phyloP scores from a whole-genome alignment of 2,797 vertebrate genomes.

The Carapus acus region DNA sequence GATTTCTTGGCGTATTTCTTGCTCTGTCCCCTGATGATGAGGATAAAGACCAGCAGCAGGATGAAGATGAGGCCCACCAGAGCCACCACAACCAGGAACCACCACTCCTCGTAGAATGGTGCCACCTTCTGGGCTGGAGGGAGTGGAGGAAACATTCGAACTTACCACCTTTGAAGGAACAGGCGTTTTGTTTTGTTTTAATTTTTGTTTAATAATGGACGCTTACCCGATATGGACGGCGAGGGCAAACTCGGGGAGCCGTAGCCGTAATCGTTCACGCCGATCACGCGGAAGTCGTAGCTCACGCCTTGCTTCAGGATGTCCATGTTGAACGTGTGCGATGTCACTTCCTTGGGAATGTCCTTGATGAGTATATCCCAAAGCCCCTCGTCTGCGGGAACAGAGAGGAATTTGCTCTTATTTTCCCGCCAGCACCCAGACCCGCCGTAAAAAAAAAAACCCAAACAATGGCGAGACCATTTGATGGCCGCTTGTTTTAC shows the following conservation, averaged over 20 bases:
- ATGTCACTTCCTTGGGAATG: conserved; percentile 94
- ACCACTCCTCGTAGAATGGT: conserved; percentile 98
- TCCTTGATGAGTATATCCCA: conserved; percentile 99
- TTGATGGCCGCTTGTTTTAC: conserved; percentile 38
- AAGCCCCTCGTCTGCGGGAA: conserved; percentile 94
- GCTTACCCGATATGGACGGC: conserved; percentile 88
- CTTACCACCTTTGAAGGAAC: too few relatives aligned
- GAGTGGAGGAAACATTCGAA: conserved; percentile 18
- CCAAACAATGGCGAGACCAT: conserved; percentile 32
- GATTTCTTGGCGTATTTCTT: conserved; percentile 97
- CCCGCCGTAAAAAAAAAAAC: too few relatives aligned
- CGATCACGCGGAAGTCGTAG: conserved; percentile 96
- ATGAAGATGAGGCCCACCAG: conserved; percentile 97
- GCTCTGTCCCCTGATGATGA: conserved; percentile 96
- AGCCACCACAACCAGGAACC: conserved; percentile 98
- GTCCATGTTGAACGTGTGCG: conserved; percentile 95
- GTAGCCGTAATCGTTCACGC: conserved; percentile 92
- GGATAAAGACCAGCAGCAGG: conserved; percentile 92
- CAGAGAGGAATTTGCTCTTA: too few relatives aligned
- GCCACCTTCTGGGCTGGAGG: conserved; percentile 88
- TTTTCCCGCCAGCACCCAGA: too few relatives aligned
- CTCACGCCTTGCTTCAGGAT: conserved; percentile 93
- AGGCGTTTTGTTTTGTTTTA: too few relatives aligned
- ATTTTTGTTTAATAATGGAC: conserved; percentile 2
- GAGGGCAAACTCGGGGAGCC: conserved; percentile 91